phyloP scores from a whole-genome alignment of 2,888 invertebrate genomes.

The Mythimna pallens region DNA sequence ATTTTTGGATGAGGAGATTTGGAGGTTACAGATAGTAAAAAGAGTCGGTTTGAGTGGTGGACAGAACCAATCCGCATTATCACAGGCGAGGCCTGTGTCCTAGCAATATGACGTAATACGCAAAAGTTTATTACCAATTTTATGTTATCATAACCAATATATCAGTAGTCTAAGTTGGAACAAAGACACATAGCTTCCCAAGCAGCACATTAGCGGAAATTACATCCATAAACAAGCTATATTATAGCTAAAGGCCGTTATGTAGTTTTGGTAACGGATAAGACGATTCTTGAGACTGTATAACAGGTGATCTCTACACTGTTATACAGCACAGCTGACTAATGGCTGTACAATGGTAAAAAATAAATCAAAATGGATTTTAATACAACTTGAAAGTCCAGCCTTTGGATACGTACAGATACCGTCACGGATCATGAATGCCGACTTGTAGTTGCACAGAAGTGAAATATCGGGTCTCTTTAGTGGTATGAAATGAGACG shows the following conservation, averaged over 20 bases:
- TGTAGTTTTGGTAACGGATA: neutral
- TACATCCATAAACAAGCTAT: conserved; percentile 2
- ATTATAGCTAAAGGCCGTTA: neutral
- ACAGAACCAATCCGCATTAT: too few species aligned
- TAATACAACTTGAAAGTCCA: neutral
- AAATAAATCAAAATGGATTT: neutral
- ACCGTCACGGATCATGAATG: too few species aligned
- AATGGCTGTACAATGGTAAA: neutral
- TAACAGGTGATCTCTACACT: neutral
- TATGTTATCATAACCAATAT: neutral
- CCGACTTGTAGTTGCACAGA: too few species aligned
- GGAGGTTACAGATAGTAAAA: too few species aligned
- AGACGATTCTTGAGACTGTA: neutral
- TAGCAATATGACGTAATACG: neutral
- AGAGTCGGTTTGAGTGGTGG: too few species aligned
- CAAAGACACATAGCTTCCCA: too few species aligned
- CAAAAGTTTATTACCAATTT: neutral
- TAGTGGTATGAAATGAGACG: too few species aligned
- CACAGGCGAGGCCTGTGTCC: neutral
- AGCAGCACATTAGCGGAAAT: neutral
- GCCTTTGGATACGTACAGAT: too few species aligned
- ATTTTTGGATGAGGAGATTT: too few species aligned
- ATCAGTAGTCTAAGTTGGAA: neutral
- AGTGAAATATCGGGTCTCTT: too few species aligned
- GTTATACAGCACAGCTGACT: neutral